phyloP scores from a whole-genome alignment of 2,797 vertebrate species.

The Lepidocolaptes lacrymiger region DNA sequence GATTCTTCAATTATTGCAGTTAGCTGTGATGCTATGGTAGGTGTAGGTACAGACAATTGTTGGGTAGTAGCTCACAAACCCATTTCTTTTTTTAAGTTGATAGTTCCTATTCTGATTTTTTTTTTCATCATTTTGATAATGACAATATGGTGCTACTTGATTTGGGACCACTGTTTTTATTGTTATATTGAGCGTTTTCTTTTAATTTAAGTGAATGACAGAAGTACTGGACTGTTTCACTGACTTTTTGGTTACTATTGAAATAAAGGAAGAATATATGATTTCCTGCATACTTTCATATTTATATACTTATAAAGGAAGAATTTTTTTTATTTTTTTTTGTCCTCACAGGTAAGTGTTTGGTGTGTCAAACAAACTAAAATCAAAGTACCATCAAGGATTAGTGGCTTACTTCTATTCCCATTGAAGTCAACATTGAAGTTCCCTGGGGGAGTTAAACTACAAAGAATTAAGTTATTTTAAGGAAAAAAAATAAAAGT shows the following conservation, averaged over 20 bases:
- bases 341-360: background rate
- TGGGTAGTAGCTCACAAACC: background rate
- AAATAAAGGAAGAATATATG: background rate
- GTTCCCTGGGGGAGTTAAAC: background rate
- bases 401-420: background rate
- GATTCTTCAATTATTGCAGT: background rate
- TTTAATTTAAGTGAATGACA: background rate
- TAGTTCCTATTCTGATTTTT: background rate
- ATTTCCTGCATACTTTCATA: background rate
- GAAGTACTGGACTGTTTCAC: background rate
- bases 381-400: background rate
- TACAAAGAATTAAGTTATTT: background rate
- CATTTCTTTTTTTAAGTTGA: background rate
- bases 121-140: background rate
- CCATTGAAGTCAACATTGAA: background rate
- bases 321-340: background rate
- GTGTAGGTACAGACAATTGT: background rate
- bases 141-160: background rate
- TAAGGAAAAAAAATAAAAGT: background rate
- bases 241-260: background rate
- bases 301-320: background rate
- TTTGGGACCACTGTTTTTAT: background rate
- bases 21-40: background rate
- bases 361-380: background rate
- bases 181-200: background rate